Percentiles rank a stretch among this genome's conserved stretches.
phyloP scores from a whole-genome alignment of 2,888 invertebrate species.

The Hypomecis atomaria region DNA sequence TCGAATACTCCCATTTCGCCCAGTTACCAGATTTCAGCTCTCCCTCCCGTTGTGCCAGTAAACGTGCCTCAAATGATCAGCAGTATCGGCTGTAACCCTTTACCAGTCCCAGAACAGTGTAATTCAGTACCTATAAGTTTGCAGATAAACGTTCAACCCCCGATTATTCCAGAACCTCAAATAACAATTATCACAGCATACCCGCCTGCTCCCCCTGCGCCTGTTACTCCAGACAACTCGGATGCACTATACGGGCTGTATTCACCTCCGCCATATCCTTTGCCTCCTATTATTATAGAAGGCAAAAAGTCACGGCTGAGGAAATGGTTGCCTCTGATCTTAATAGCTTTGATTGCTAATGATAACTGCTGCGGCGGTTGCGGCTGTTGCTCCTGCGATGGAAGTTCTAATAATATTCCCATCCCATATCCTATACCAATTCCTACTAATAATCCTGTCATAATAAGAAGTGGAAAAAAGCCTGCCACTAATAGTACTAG shows the following conservation, averaged over 20 bases:
- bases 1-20: slow-evolving; percentile 4
- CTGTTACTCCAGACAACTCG: slow-evolving; percentile 7
- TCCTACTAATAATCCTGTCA: slow-evolving; percentile 56
- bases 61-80: neutral
- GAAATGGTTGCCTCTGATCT: slow-evolving; percentile 57
- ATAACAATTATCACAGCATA: slow-evolving; percentile 50
- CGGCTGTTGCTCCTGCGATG: slow-evolving; percentile 46
- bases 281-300: slow-evolving; percentile 55
- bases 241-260: slow-evolving; percentile 15
- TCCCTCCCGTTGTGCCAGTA: slow-evolving; percentile 25
- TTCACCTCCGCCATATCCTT: slow-evolving; percentile 33
- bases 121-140: slow-evolving; percentile 53
- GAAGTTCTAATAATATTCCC: slow-evolving; percentile 42
- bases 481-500: slow-evolving; percentile 9
- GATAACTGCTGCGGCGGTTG: slow-evolving; percentile 43
- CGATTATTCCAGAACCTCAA: slow-evolving; percentile 49
- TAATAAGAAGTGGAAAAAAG: slow-evolving; percentile 33
- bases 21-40: slow-evolving; percentile 16
- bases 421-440: slow-evolving; percentile 62
- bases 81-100: neutral
- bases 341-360: slow-evolving; percentile 55
- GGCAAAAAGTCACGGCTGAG: slow-evolving; percentile 52
- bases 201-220: slow-evolving; percentile 28
- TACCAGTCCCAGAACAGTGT: slow-evolving; percentile 13
- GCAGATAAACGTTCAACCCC: slow-evolving; percentile 59